These are phyloP conservation scores for Lymantria dispar DNA, from an alignment of 2,888 invertebrate species.

Conservation along the genomic window DNA sequence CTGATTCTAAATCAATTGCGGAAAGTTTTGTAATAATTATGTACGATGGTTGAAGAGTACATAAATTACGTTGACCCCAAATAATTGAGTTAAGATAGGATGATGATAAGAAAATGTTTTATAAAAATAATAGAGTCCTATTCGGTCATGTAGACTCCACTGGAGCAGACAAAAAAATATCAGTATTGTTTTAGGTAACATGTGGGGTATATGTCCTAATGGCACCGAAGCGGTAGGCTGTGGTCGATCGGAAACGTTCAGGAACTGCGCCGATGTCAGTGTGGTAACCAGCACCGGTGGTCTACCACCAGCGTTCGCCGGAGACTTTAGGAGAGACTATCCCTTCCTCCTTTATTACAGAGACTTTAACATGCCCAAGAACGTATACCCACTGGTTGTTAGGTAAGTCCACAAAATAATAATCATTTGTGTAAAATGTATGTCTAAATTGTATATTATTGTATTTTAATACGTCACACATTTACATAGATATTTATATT, in stretches of 20 bases:
- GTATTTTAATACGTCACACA: slow-evolving; percentile 9
- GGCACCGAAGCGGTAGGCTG: slow-evolving; percentile 94
- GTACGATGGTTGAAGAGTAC: too few relatives aligned
- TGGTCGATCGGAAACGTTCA: slow-evolving; percentile 94
- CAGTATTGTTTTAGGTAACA: slow-evolving; percentile 84
- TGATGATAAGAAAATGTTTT: too few relatives aligned
- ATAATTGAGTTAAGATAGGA: too few relatives aligned
- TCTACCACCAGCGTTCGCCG: slow-evolving; percentile 87
- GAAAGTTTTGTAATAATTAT: too few relatives aligned
- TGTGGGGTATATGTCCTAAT: slow-evolving; percentile 94
- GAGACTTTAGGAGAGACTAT: slow-evolving; percentile 82
- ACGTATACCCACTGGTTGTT: slow-evolving; percentile 88
- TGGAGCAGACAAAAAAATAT: not conserved
- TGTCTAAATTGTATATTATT: slow-evolving; percentile 1
- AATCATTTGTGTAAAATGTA: not conserved
- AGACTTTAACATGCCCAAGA: slow-evolving; percentile 85
- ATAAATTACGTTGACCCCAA: too few relatives aligned
- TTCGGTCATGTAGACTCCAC: too few relatives aligned
- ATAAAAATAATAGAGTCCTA: too few relatives aligned
- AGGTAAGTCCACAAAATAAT: slow-evolving; percentile 70
- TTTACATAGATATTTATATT: slow-evolving; percentile 10
- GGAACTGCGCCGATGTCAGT: slow-evolving; percentile 94
- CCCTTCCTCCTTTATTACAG: slow-evolving; percentile 90
- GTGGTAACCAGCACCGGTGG: slow-evolving; percentile 91
- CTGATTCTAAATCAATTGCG: too few relatives aligned